Evolutionary conservation across 2,888 invertebrate species (phyloP), one percentile per base, ranked within the genome.

Genomic region (Gymnosoma rotundatum): DNA sequence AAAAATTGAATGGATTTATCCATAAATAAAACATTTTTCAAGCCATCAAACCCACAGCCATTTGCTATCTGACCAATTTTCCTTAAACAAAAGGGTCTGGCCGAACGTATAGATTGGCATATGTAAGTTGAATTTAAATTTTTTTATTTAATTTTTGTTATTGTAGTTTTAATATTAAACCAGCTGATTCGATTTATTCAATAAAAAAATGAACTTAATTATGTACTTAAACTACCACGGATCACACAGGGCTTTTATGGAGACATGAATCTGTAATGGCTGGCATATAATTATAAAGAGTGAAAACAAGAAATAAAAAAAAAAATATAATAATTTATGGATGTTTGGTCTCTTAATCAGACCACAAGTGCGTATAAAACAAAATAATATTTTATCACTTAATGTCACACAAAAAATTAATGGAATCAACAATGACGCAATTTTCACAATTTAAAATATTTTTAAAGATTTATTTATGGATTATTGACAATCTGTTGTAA

Each of bases 301-400:
- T 10, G 8, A 20, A 32, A 18, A 32, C 16, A 21, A 16, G 12
- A 10, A 12, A 54, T 25, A 7, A 73, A 50, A 8, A 7, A 16
- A 38, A 25, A 63, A 42, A 16, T 20, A 61, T 50, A 73, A 73
- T 63, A 50, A 73, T 73, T 73, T 52, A 73, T 63, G 50, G 16
- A 61, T 50, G 20, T 60, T 1, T 25, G 61, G 52, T 52, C 38
- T 73, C 21, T 21, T 61, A 73, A 73, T 73, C 73, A 52, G 61
- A 61, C 21, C 12, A 73, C 38, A 52, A 73, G 10, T 73, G 61
- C n/a, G 61, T 73, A 63, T 25, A 63, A 73, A 73, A 63, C 63
- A 52, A 52, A 21, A 6, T 73, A 50, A 6, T 73, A 50, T 61
- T 73, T 61, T 61, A 61, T 61, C 48, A 50, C 20, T 25, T 60